Evolutionary conservation across 2,888 invertebrate genomes (phyloP), one percentile per base, ranked within the genome.

Genomic region (Drosophila antonietae): DNA sequence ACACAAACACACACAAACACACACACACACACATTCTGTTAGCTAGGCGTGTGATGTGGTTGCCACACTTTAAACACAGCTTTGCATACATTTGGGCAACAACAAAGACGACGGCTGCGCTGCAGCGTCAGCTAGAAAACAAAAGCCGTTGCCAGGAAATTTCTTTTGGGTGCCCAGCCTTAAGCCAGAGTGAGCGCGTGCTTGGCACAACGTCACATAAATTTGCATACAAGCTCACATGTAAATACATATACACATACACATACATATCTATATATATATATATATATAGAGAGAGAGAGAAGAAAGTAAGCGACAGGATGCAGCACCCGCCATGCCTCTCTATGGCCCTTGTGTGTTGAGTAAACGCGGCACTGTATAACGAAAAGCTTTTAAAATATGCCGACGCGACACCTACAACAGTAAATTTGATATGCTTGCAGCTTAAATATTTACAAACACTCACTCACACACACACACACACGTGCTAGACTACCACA

Each of bases 371-470:
- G 56, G 31, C 56, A 53, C 68, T 78, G 82, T 85, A 75, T 78
- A 90, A 84, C 83, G 82, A 89, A 87, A 88, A 85, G 90, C 90
- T 90, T 90, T 90, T 90, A 89, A 90, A 90, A 90, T 90, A 90
- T 90, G 90, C 91, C 90, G 91, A 90, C 91, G 89, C 91, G 82
- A 90, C 90, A 90, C 90, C 90, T 90, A 80, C 80, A 71, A 68
- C 76, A 81, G 86, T 84, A 81, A 81, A 90, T 86, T 81, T 83
- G 78, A 86, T 86, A 78, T 82, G 80, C 81, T 82, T 76, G 73
- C 80, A 89, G 86, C 87, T 90, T 89, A 90, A 90, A 90, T 90
- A 90, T 90, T 90, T 90, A 88, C 87, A 80, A 72, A 75, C 81
- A 80, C 71, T 62, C 63, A 67, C 62, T 55, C 67, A 61, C 60